Evolutionary conservation across 2,888 invertebrate genomes (phyloP).

Genomic region (Cyclophora punctaria): DNA sequence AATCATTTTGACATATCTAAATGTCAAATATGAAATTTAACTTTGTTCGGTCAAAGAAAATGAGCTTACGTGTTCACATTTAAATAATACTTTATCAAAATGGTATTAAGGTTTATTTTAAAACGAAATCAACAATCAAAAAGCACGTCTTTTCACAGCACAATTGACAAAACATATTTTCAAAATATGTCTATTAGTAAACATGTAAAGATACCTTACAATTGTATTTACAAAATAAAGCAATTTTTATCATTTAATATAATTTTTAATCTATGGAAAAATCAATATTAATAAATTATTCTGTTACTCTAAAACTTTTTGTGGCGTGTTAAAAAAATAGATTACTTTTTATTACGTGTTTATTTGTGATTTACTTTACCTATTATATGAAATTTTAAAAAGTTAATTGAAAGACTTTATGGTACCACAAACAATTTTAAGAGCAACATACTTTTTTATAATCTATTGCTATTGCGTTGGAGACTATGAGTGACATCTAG

Average conservation of each 20-base stretch:
- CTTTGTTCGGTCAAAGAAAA: no score
- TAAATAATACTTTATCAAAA: no score
- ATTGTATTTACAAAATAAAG: slow-evolving; percentile 73
- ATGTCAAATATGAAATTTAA: no score
- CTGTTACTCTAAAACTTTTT: no score
- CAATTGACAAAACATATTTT: slow-evolving; percentile 76
- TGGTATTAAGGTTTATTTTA: no score
- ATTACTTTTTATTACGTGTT: no score
- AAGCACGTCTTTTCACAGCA: slow-evolving; percentile 58
- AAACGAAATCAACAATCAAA: slow-evolving; percentile 45
- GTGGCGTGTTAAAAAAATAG: no score
- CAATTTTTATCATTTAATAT: slow-evolving; percentile 41
- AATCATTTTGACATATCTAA: no score
- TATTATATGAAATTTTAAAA: no score
- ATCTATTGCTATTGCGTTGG: slow-evolving; percentile 59
- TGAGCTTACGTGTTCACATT: no score
- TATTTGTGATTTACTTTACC: no score
- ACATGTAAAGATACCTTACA: slow-evolving; percentile 71
- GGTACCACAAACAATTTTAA: slow-evolving; percentile 19
- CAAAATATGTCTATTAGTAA: slow-evolving; percentile 71
- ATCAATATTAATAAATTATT: slow-evolving; percentile 21
- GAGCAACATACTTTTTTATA: slow-evolving; percentile 24
- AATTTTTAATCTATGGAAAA: slow-evolving; percentile 38
- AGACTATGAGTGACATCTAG: slow-evolving; percentile 47
- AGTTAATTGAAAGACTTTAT: no score